A percentile compares a stretch with the other conserved stretches of the same genome.
Conservation (phyloP, 2,888 invertebrate species). For the Chesias legatella region DNA sequence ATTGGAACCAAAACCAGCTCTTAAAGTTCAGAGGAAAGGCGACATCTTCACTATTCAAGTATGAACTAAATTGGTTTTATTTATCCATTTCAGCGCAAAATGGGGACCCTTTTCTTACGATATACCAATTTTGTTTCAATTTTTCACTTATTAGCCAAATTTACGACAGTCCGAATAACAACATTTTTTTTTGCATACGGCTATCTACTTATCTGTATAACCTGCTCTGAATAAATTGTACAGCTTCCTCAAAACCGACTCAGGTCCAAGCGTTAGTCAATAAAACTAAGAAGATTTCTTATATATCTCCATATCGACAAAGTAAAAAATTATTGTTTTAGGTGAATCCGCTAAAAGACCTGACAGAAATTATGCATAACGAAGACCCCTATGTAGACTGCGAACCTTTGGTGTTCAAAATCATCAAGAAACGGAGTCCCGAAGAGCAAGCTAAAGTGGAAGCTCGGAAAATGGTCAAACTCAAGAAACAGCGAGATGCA, state of each 20-base stretch:
- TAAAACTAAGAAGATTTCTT: too few species aligned
- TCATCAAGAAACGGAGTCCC: slow-evolving; percentile 81
- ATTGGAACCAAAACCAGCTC: slow-evolving; percentile 81
- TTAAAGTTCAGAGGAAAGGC: slow-evolving; percentile 83
- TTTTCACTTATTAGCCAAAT: too few species aligned
- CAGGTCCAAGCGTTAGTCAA: too few species aligned
- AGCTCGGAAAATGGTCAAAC: slow-evolving; percentile 76
- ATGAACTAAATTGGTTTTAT: slow-evolving; percentile 3
- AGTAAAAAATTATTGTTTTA: slow-evolving; percentile 30
- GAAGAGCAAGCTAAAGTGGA: slow-evolving; percentile 77
- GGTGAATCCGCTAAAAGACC: slow-evolving; percentile 84
- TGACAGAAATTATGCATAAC: slow-evolving; percentile 75
- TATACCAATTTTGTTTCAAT: too few species aligned
- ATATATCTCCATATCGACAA: neutral
- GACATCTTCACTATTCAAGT: slow-evolving; percentile 83
- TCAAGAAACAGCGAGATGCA: slow-evolving; percentile 76
- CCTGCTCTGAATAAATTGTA: too few species aligned
- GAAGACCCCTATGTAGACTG: slow-evolving; percentile 85
- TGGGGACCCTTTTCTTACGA: too few species aligned
- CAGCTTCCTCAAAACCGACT: too few species aligned
- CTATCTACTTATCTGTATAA: too few species aligned
- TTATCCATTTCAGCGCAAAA: too few species aligned
- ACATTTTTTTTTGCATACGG: too few species aligned
- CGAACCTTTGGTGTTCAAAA: slow-evolving; percentile 84
- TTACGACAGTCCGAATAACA: too few species aligned